Evolutionary conservation across 2,888 invertebrate genomes (phyloP), one percentile per base, ranked within the genome.

Genomic region (Drosophila formosana): DNA sequence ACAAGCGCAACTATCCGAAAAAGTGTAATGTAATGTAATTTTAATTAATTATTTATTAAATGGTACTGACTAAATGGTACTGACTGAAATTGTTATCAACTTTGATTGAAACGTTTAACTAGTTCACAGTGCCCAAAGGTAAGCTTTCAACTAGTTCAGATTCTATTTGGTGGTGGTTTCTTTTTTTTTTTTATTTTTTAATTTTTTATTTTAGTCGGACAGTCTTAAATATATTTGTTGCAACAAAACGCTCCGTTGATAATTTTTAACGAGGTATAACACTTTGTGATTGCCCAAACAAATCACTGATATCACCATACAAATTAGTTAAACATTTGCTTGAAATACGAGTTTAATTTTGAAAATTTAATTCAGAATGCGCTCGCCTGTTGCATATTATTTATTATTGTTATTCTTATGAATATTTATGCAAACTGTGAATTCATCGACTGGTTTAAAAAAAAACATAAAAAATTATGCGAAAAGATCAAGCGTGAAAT

Each of bases 401-500:
- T 9, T 9, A 43, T 26, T n/a, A 26, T 26, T 26, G 6, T 26
- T n/a, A n/a, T 18, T 18, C 18, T 3, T 13, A 47, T 47, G 28
- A 3, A 28, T n/a, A 28, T 28, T 47, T 28, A 28, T 47, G n/a
- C 46, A 28, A n/a, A 8, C 8, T 26, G 25, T 39, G 8, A 41
- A 41, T 41, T 41, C 39, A 3, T 2, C 26, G 39, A 26, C 37
- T n/a, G 51, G 37, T 51, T 51, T 26, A 30, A 30, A 30, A 30
- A 30, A 34, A 6, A 3, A 18, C 18, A n/a, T 1, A 18, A 28
- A 53, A 43, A 23, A 52, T 26, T 26, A n/a, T 30, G 4, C 51
- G 18, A 37, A 37, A 26, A 26, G 26, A 34, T 51, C 51, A 3
- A 51, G 3, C 25, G 26, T 37, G n/a, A 51, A 49, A 39, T n/a